Percentiles rank a stretch among this genome's conserved stretches.
Evolutionary conservation across 2,888 invertebrate genomes (phyloP).

Genomic region (Scaeva pyrastri): DNA sequence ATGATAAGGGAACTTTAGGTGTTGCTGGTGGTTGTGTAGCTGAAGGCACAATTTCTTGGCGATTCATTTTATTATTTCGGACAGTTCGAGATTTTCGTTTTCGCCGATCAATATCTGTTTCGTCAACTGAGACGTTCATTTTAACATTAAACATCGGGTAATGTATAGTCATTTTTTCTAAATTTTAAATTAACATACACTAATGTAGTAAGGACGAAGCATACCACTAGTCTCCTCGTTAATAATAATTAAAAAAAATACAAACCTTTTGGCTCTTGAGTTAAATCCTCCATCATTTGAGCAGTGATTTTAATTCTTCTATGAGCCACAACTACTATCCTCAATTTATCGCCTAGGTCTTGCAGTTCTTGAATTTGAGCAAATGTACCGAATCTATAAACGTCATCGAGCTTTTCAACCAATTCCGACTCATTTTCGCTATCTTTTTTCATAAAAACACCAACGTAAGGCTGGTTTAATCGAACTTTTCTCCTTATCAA

Average conservation of each 20-base stretch:
- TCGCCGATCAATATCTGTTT: slow-evolving; percentile 86
- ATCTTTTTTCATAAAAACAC: slow-evolving; percentile 96
- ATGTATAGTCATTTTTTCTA: slow-evolving; percentile 89
- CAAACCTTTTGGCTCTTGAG: slow-evolving; percentile 83
- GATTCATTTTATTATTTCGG: slow-evolving; percentile 84
- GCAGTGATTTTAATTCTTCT: slow-evolving; percentile 92
- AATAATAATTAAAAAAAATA: slow-evolving; percentile 47
- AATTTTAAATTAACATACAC: slow-evolving; percentile 73
- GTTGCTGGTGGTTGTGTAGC: slow-evolving; percentile 78
- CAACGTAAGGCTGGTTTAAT: slow-evolving; percentile 98
- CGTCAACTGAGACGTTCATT: slow-evolving; percentile 93
- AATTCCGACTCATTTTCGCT: slow-evolving; percentile 95
- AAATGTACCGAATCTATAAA: slow-evolving; percentile 96
- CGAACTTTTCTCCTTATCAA: slow-evolving; percentile 96
- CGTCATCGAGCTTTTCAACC: slow-evolving; percentile 92
- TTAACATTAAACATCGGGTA: slow-evolving; percentile 93
- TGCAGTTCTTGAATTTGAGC: slow-evolving; percentile 99
- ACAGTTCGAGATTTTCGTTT: slow-evolving; percentile 81
- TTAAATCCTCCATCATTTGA: slow-evolving; percentile 90
- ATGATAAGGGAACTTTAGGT: neutral
- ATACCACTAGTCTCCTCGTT: neutral
- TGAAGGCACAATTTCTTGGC: slow-evolving; percentile 55
- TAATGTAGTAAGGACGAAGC: slow-evolving; percentile 42
- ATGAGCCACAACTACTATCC: slow-evolving; percentile 97
- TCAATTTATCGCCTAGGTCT: slow-evolving; percentile 94